Conservation (phyloP, 35 echinoderm and acorn worm species). For the Chiridota heheva region DNA sequence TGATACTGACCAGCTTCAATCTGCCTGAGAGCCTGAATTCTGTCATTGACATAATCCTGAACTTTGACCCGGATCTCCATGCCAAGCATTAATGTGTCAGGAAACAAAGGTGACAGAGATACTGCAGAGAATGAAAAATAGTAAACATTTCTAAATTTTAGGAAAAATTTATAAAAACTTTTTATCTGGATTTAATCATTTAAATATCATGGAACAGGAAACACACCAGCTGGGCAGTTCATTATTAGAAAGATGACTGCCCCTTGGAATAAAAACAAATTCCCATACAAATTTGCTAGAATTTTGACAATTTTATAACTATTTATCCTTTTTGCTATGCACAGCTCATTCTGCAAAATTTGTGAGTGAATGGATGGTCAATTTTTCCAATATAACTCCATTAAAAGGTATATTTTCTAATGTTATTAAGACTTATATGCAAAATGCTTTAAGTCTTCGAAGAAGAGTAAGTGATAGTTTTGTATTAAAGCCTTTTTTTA, state of each 20-base stretch:
- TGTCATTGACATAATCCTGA: conserved; percentile 88
- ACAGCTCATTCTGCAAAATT: too few species aligned
- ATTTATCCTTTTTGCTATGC: too few species aligned
- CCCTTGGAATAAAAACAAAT: too few species aligned
- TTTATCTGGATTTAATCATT: neutral
- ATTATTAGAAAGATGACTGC: neutral
- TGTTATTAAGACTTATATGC: too few species aligned
- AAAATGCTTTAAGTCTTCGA: too few species aligned
- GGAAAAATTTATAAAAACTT: neutral
- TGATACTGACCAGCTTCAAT: conserved; percentile 60
- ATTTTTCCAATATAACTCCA: too few species aligned
- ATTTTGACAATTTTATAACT: too few species aligned
- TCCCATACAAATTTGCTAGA: too few species aligned
- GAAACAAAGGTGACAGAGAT: conserved; percentile 69
- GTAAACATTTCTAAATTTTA: neutral
- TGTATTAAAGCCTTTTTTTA: too few species aligned
- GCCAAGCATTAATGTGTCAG: conserved; percentile 76
- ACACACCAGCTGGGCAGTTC: neutral
- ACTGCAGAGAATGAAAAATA: neutral
- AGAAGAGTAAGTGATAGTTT: too few species aligned
- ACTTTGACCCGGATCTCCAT: conserved; percentile 98
- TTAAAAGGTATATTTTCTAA: too few species aligned
- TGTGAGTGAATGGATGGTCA: too few species aligned
- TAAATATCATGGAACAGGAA: neutral
- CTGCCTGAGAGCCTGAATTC: conserved; percentile 77